Evolutionary conservation across 2,888 invertebrate species (phyloP), one percentile per base, ranked within the genome.

Genomic region (Meteorus cinctellus): DNA sequence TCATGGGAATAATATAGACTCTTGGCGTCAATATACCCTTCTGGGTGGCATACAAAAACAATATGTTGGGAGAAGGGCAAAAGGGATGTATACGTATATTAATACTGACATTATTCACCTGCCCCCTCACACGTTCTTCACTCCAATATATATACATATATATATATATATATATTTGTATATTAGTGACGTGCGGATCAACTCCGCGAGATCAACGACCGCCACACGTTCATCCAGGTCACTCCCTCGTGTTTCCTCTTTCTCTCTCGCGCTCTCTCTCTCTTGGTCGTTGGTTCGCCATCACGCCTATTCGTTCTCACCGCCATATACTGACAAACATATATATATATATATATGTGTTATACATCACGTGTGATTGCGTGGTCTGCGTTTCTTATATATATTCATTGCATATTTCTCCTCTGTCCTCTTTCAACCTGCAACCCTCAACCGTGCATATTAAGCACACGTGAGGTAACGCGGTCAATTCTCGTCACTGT

Each of bases 161-260:
- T n/a, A 48, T n/a, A 48, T 48, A 65, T 34, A 31, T 8, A 63
- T 34, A 31, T 19, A 63, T 34, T 6, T 4, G 8, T 34, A 8
- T 55, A 55, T 55, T 59, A 55, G 34, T 41, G 29, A 66, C 69
- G 67, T 19, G 55, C 65, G 69, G 69, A 69, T 55, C 75, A 65
- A 67, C 48, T 77, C 51, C 72, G 59, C 63, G 79, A 79, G 81
- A 79, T 81, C 82, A 82, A 82, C 78, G 79, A 81, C 79, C 82
- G 68, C 51, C 70, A 77, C 70, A 36, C 62, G 55, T 70, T 70
- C 78, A 81, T 79, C 78, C 81, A 77, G 81, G 81, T 81, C 81
- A 81, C 79, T 78, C 80, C 77, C 77, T 76, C 72, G 14, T 70
- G 60, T 55, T 55, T 55, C n/a, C 19, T 19, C 6, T 55, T 19